Conservation (phyloP, 2,113 vertebrate genomes). For the Alces alces region DNA sequence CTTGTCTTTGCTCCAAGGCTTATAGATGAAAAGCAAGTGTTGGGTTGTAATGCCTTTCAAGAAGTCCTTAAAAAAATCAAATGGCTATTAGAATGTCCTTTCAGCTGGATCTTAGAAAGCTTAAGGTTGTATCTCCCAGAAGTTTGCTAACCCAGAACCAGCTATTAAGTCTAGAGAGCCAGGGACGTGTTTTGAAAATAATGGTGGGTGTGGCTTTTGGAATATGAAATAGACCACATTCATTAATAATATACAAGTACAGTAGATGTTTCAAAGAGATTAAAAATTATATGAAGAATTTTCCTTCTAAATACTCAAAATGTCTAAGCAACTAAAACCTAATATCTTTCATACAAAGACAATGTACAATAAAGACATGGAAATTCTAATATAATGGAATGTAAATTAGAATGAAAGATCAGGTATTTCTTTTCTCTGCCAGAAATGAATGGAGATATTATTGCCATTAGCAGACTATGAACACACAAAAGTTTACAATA, state of each 20-base stretch:
- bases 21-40: neutral
- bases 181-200: neutral
- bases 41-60: neutral
- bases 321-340: neutral
- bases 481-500: neutral
- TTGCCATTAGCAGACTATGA: neutral
- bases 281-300: neutral
- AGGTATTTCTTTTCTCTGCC: neutral
- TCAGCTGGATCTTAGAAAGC: neutral
- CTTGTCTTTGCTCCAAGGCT: neutral
- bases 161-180: neutral
- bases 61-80: neutral
- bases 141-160: neutral
- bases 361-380: neutral
- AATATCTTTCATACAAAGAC: neutral
- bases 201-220: neutral
- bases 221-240: neutral
- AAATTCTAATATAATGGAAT: neutral
- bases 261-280: neutral
- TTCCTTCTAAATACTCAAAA: slow-evolving; percentile 14
- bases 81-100: neutral
- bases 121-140: neutral
- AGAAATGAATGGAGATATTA: neutral
- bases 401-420: neutral
- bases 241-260: neutral